These are phyloP conservation scores for Lordiphosa clarofinis DNA, from an alignment of 1,140 invertebrate genomes.

Conservation along the genomic window DNA sequence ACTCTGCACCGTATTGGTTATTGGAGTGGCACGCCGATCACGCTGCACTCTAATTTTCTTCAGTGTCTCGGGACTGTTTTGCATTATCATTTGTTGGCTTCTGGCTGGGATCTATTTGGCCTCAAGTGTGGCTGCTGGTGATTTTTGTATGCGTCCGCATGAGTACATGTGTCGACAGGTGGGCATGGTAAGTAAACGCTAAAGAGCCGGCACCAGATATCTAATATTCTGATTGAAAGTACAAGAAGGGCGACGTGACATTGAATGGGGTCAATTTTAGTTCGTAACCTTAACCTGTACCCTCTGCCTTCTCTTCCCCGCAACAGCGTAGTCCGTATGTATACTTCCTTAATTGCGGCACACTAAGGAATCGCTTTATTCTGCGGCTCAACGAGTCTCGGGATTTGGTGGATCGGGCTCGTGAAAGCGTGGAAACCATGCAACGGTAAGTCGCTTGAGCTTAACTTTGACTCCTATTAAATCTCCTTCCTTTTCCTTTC, in stretches of 20 bases:
- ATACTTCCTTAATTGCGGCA: constrained; percentile 77
- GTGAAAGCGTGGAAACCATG: constrained; percentile 70
- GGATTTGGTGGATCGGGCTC: constrained; percentile 73
- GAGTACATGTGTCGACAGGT: constrained; percentile 79
- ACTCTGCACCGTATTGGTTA: constrained; percentile 89
- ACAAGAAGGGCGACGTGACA: too few species aligned
- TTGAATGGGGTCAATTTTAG: too few species aligned
- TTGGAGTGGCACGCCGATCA: constrained; percentile 90
- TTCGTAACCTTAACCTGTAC: background rate
- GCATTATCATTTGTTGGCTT: constrained; percentile 90
- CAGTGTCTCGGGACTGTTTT: constrained; percentile 88
- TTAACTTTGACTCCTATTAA: background rate
- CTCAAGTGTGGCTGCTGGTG: constrained; percentile 86
- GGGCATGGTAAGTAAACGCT: constrained; percentile 72
- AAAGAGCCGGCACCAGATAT: too few species aligned
- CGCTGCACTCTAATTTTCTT: constrained; percentile 91
- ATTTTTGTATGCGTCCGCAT: constrained; percentile 87
- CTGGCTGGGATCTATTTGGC: constrained; percentile 88
- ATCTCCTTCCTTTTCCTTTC: background rate
- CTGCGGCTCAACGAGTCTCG: constrained; percentile 76
- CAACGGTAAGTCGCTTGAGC: constrained; percentile 44
- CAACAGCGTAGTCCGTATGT: constrained; percentile 73
- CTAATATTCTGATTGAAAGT: too few species aligned
- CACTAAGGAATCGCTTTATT: constrained; percentile 75
- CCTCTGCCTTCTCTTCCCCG: background rate